A percentile compares a stretch with the other conserved stretches of the same genome.
These are phyloP conservation scores for Plumapathes pennacea DNA, from an alignment of 92 coral and sea anemone species.

Conservation along the genomic window DNA sequence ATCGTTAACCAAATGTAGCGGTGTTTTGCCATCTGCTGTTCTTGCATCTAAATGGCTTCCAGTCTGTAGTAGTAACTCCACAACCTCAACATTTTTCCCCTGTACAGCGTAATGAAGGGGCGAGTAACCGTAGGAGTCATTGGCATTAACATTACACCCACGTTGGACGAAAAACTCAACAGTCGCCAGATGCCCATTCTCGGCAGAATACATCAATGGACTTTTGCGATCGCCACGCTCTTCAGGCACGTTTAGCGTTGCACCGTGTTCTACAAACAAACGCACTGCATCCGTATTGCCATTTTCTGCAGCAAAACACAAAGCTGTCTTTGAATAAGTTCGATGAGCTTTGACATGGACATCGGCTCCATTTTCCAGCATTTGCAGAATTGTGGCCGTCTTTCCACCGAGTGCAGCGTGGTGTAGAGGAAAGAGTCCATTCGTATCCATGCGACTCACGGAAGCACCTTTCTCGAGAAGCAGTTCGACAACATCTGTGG, in stretches of 20 bases:
- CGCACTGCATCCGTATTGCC: constrained; percentile 39
- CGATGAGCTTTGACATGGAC: constrained; percentile 34
- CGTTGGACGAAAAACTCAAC: not conserved
- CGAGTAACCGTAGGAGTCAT: not conserved
- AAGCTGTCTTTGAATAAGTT: constrained; percentile 10
- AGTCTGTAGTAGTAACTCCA: constrained; percentile 1
- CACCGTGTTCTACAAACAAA: constrained; percentile 50
- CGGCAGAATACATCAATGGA: constrained; percentile 43
- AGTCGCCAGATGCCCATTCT: constrained; percentile 19
- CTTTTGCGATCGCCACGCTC: constrained; percentile 11
- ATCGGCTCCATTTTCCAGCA: constrained; percentile 40
- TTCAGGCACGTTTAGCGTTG: constrained; percentile 28
- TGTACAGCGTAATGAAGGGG: constrained; percentile 7
- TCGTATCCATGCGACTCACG: constrained; percentile 4
- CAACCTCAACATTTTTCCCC: constrained; percentile 3
- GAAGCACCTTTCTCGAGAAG: constrained; percentile 45
- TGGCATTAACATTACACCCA: not conserved
- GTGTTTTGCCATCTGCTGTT: constrained; percentile 1
- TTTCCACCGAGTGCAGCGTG: constrained; percentile 41
- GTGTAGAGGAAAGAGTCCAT: constrained; percentile 28
- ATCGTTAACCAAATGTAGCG: constrained; percentile 4
- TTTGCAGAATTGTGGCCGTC: constrained; percentile 5
- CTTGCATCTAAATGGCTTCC: not conserved
- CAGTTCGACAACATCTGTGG: constrained; percentile 29
- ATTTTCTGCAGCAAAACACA: constrained; percentile 36